Evolutionary conservation across 2,113 vertebrate species (phyloP).

Genomic region (Danio rerio): DNA sequence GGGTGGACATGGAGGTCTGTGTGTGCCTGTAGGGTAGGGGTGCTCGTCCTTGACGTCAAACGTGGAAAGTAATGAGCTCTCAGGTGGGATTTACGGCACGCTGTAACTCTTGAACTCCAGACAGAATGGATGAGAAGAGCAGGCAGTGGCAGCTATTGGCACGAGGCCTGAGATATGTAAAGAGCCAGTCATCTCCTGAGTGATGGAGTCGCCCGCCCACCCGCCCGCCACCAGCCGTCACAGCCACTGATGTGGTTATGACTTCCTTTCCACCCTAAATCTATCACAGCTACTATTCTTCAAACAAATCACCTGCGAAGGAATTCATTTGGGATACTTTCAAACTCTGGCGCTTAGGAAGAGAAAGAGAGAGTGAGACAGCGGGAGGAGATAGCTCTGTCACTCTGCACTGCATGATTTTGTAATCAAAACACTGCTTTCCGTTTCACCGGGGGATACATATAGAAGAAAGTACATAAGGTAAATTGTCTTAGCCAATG

Average conservation of each 20-base stretch:
- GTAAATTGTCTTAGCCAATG: conserved; percentile 12
- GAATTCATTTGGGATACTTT: conserved; percentile 51
- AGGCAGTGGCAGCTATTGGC: conserved; percentile 44
- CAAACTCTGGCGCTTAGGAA: conserved; percentile 43
- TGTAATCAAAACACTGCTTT: conserved; percentile 22
- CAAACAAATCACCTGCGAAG: conserved; percentile 49
- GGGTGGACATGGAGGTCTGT: background rate
- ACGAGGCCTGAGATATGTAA: conserved; percentile 54
- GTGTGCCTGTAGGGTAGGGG: conserved; percentile 7
- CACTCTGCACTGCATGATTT: conserved; percentile 24
- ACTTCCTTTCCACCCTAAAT: conserved; percentile 60
- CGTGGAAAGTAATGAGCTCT: conserved; percentile 51
- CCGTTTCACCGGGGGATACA: background rate
- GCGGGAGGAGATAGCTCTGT: conserved; percentile 26
- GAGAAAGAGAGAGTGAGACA: conserved; percentile 28
- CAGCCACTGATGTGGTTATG: conserved; percentile 54
- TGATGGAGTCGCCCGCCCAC: conserved; percentile 51
- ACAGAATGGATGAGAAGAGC: conserved; percentile 55
- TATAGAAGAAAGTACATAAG: background rate
- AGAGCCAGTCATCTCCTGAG: conserved; percentile 50
- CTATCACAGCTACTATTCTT: conserved; percentile 53
- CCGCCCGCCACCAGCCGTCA: conserved; percentile 36
- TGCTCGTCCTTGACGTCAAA: conserved; percentile 45
- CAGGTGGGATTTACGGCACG: conserved; percentile 51
- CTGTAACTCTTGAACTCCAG: conserved; percentile 46